phyloP scores from a whole-genome alignment of 1,140 invertebrate genomes.

The Sipha flava region DNA sequence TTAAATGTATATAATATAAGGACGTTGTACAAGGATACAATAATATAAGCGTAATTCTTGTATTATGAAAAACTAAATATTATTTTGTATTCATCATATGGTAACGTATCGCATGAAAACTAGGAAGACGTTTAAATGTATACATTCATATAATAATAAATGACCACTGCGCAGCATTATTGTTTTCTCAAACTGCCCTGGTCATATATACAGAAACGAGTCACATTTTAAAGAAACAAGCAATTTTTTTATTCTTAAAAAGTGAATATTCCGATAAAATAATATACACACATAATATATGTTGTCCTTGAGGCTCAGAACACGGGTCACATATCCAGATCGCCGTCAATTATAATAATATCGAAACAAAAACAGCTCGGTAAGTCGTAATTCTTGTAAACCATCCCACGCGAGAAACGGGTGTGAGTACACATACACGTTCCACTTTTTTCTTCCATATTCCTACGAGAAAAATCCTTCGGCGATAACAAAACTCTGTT shows the following conservation, averaged over 20 bases:
- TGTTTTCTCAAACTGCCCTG: not conserved
- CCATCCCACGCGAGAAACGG: not conserved
- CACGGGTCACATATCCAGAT: not conserved
- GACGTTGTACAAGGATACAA: too few relatives aligned
- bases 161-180: not conserved
- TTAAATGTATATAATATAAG: too few relatives aligned
- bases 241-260: not conserved
- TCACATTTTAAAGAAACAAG: not conserved
- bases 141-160: not conserved
- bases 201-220: not conserved
- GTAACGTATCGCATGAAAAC: not conserved
- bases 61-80: not conserved
- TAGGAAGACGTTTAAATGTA: not conserved
- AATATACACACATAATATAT: too few relatives aligned
- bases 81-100: not conserved
- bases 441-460: not conserved
- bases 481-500: not conserved
- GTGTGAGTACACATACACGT: not conserved
- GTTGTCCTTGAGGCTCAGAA: not conserved
- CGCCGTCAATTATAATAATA: slow-evolving; percentile 3
- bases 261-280: not conserved
- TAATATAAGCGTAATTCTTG: too few relatives aligned
- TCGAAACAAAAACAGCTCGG: not conserved
- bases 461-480: slow-evolving; percentile 3
- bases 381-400: slow-evolving; percentile 12